Conservation (phyloP, 2,113 vertebrate genomes). For the Pseudorasbora parva region DNA sequence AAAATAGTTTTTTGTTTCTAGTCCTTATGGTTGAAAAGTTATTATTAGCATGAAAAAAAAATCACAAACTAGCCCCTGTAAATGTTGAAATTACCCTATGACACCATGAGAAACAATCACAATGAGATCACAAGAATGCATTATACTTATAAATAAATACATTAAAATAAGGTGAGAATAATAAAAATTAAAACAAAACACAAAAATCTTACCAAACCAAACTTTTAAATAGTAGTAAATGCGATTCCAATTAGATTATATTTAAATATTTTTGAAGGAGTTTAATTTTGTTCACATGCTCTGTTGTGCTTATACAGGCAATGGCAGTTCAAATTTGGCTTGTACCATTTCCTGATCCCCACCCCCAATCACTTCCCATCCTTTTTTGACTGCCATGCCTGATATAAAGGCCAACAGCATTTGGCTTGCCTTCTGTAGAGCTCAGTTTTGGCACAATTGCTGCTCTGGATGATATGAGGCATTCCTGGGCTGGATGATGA, state of each 20-base stretch:
- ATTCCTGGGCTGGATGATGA: constrained; percentile 16
- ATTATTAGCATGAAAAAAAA: no score
- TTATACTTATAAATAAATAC: no score
- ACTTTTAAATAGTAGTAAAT: no score
- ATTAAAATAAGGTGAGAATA: no score
- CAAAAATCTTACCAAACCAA: no score
- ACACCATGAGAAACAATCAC: no score
- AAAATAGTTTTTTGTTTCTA: no score
- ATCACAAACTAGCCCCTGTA: no score
- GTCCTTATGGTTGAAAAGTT: no score
- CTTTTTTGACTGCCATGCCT: background rate
- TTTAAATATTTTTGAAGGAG: background rate
- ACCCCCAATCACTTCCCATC: background rate
- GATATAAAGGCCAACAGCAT: background rate
- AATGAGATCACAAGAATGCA: no score
- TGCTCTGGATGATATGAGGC: background rate
- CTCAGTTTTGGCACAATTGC: background rate
- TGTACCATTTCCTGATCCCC: background rate
- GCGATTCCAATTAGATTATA: background rate
- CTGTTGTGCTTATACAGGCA: background rate
- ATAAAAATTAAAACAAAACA: no score
- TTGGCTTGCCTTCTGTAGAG: background rate
- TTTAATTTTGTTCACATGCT: background rate
- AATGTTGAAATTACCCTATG: no score
- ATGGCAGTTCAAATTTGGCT: constrained; percentile 1